Conservation (phyloP, 2,797 vertebrate species). For the Myotis findleyi region DNA sequence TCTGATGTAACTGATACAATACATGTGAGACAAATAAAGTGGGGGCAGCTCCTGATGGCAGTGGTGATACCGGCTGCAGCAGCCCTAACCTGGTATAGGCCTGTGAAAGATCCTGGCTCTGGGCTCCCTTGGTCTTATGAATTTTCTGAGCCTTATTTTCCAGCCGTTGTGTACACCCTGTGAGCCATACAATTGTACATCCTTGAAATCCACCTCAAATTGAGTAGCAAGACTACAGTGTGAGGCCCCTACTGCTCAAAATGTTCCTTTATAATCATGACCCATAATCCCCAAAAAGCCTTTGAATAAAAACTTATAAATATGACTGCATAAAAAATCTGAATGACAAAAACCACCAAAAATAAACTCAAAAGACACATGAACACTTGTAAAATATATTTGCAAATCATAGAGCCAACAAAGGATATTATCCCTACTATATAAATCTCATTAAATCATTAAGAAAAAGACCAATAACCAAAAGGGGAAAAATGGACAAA, state of each 20-base stretch:
- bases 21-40: neutral
- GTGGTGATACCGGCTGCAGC: neutral
- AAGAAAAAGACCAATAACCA: neutral
- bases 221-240: neutral
- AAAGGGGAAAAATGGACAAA: neutral
- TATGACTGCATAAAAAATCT: neutral
- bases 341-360: neutral
- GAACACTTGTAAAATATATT: slow-evolving; percentile 8
- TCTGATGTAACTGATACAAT: neutral
- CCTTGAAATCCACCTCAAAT: neutral
- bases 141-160: neutral
- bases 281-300: neutral
- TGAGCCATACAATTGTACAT: neutral
- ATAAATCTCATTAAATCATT: neutral
- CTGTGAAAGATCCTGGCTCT: neutral
- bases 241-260: neutral
- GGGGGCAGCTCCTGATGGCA: neutral
- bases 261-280: slow-evolving; percentile 16
- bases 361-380: slow-evolving; percentile 28
- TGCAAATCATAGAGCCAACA: slow-evolving; percentile 2
- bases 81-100: neutral
- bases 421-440: neutral
- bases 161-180: neutral
- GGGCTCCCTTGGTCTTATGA: neutral
- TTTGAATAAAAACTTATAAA: slow-evolving; percentile 4